A percentile compares a stretch with the other conserved stretches of the same genome.
These are phyloP conservation scores for Drosophila nigrodunni DNA, from an alignment of 1,140 invertebrate species.

Conservation along the genomic window DNA sequence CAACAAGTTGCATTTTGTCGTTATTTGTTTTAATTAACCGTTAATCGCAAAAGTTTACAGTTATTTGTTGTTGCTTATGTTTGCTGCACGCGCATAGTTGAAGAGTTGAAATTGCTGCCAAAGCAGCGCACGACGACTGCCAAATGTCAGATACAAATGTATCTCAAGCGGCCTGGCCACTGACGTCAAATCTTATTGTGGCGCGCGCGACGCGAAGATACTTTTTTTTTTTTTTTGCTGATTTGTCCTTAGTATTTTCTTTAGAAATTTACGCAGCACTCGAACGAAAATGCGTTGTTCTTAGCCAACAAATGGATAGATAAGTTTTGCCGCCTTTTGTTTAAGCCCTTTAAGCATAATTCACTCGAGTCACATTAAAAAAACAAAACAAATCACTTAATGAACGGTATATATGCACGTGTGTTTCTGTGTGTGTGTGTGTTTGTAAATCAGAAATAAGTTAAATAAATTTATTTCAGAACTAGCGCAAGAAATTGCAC, in stretches of 20 bases:
- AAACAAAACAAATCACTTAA: neutral
- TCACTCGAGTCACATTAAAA: conserved; percentile 12
- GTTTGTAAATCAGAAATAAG: conserved; percentile 4
- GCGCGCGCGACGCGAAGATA: conserved; percentile 23
- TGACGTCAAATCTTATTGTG: conserved; percentile 38
- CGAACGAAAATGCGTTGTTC: conserved; percentile 19
- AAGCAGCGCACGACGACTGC: neutral
- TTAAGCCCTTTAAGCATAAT: neutral
- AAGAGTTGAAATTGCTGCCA: conserved; percentile 17
- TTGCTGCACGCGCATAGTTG: conserved; percentile 36
- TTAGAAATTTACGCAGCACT: conserved; percentile 35
- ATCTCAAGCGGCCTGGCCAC: conserved; percentile 16
- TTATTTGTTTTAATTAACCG: neutral
- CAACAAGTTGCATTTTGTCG: conserved; percentile 8
- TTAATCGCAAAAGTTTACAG: neutral
- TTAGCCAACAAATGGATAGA: neutral
- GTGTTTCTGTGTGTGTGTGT: neutral
- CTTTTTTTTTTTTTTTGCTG: neutral
- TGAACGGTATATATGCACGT: neutral
- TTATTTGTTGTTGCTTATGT: neutral
- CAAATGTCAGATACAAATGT: conserved; percentile 15
- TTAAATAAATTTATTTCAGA: conserved; percentile 1
- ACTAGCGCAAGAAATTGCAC: conserved; percentile 50
- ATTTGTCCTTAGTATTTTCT: neutral
- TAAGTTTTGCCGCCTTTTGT: conserved; percentile 13